phyloP scores from a whole-genome alignment of 2,888 invertebrate species.

The Caenorhabditis panamensis region DNA sequence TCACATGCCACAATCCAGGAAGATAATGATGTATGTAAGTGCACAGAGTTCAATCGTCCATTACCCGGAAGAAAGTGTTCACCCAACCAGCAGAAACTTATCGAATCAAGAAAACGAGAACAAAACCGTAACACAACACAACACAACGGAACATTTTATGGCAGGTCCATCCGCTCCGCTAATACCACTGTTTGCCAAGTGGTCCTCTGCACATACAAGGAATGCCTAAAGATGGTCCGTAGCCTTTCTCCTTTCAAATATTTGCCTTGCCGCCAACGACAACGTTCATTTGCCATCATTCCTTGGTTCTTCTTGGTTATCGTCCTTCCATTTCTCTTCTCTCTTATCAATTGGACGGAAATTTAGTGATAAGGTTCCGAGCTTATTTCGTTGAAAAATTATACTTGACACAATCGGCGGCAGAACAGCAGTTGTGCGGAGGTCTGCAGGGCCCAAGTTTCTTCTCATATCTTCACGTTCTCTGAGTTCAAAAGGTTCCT shows the following conservation, averaged over 20 bases:
- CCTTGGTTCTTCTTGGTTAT: background rate
- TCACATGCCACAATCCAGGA: too few species aligned
- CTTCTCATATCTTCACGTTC: background rate
- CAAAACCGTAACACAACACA: background rate
- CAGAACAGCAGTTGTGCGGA: background rate
- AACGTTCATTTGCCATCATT: constrained; percentile 11
- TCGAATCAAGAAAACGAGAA: too few species aligned
- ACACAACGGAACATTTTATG: background rate
- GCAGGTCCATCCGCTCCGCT: constrained; percentile 1
- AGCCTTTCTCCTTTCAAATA: constrained; percentile 39
- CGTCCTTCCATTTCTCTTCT: background rate
- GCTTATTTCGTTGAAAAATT: constrained; percentile 9
- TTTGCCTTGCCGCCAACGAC: constrained; percentile 24
- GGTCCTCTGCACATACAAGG: background rate
- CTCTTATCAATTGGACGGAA: constrained; percentile 16
- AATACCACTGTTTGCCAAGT: constrained; percentile 20
- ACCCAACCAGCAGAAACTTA: too few species aligned
- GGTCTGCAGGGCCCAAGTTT: too few species aligned
- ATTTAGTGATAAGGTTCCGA: constrained; percentile 23
- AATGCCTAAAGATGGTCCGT: constrained; percentile 19
- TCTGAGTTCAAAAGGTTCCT: too few species aligned
- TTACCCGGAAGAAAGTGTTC: too few species aligned
- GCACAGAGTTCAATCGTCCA: too few species aligned
- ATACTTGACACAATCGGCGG: background rate
- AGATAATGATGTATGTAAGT: too few species aligned